phyloP scores from a whole-genome alignment of 2,113 vertebrate species.

The Zapornia atra region DNA sequence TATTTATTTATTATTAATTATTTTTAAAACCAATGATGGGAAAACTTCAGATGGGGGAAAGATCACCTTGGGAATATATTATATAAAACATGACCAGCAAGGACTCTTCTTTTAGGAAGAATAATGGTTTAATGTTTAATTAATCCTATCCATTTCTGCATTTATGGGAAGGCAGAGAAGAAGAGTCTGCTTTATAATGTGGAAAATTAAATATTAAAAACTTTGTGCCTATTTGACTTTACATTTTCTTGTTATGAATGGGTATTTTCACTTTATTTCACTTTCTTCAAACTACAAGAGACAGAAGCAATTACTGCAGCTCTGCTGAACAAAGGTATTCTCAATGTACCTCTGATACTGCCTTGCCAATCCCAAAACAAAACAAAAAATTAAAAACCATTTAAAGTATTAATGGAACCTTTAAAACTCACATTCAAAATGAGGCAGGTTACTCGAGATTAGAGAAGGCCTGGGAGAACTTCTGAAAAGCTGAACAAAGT shows the following conservation, averaged over 20 bases:
- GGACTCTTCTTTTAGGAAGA: conserved; percentile 74
- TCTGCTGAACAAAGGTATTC: conserved; percentile 64
- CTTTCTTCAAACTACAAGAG: conserved; percentile 68
- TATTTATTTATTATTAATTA: conserved; percentile 46
- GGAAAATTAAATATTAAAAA: conserved; percentile 85
- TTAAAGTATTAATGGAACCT: conserved; percentile 52
- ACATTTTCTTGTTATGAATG: conserved; percentile 80
- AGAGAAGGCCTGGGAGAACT: not conserved
- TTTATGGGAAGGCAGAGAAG: conserved; percentile 77
- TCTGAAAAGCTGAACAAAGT: conserved; percentile 46
- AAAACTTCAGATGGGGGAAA: conserved; percentile 30
- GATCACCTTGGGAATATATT: conserved; percentile 74
- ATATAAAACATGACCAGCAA: conserved; percentile 69
- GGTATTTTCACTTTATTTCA: conserved; percentile 75
- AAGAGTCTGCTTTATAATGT: conserved; percentile 80
- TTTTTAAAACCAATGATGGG: conserved; percentile 34
- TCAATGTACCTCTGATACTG: conserved; percentile 34
- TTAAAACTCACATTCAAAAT: conserved; percentile 58
- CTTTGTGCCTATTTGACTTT: conserved; percentile 78
- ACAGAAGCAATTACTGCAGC: conserved; percentile 69
- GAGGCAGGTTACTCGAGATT: conserved; percentile 25
- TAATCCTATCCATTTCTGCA: conserved; percentile 80
- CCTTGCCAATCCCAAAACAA: conserved; percentile 66
- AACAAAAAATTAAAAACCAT: conserved; percentile 61
- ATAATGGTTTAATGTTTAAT: conserved; percentile 82